Evolutionary conservation across 2,888 invertebrate species (phyloP).

Genomic region (Reticulitermes lucifugus): DNA sequence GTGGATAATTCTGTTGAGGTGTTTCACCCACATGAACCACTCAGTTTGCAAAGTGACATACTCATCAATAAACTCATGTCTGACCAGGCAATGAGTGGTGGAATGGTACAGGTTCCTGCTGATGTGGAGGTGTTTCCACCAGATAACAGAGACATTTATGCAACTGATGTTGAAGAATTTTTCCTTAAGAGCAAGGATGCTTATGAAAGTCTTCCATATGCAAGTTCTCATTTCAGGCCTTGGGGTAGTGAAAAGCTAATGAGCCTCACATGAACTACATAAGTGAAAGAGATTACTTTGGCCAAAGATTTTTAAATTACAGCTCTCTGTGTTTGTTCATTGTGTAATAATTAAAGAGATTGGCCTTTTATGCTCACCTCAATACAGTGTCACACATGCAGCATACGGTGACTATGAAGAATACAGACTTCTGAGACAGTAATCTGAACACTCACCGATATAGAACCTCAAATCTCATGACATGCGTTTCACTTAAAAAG

Average conservation of each 20-base stretch:
- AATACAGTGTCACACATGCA: not conserved
- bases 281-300: not conserved
- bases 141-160: slow-evolving; percentile 29
- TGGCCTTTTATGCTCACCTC: not conserved
- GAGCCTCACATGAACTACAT: not conserved
- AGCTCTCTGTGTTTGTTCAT: not conserved
- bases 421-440: too few species aligned
- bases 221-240: not conserved
- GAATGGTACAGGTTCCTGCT: slow-evolving; percentile 7
- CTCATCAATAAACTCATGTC: slow-evolving; percentile 23
- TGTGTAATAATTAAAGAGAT: not conserved
- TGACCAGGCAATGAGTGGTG: slow-evolving; percentile 6
- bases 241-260: not conserved
- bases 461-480: too few species aligned
- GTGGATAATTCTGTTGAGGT: slow-evolving; percentile 33
- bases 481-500: too few species aligned
- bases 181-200: not conserved
- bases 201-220: slow-evolving; percentile 22
- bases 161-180: slow-evolving; percentile 8
- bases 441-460: too few species aligned
- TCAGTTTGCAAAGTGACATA: slow-evolving; percentile 1
- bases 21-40: not conserved
- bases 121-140: slow-evolving; percentile 35
- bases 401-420: not conserved
- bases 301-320: slow-evolving; percentile 16